Percentiles rank a stretch among this genome's conserved stretches.
phyloP scores from a whole-genome alignment of 2,113 vertebrate species.

The Tamias sibiricus region DNA sequence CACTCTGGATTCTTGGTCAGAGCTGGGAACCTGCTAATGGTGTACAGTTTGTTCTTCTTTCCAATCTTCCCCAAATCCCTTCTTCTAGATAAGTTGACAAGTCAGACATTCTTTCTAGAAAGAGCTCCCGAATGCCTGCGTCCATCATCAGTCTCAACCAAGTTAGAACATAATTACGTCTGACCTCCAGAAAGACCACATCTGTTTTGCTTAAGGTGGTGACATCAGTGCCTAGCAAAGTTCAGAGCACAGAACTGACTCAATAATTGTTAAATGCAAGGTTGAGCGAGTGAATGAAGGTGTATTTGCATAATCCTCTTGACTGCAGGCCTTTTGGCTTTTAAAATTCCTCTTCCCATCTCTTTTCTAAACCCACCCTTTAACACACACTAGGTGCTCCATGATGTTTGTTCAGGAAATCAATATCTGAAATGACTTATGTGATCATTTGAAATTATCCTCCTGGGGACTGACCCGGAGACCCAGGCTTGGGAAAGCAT shows the following conservation, averaged over 20 bases:
- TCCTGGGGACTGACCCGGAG: neutral
- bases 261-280: neutral
- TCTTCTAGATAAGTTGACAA: neutral
- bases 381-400: neutral
- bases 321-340: neutral
- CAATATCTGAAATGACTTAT: conserved; percentile 13
- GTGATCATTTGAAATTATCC: neutral
- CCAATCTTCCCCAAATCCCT: neutral
- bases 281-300: neutral
- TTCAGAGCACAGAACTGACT: neutral
- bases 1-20: neutral
- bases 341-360: neutral
- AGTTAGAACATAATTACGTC: neutral
- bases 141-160: neutral
- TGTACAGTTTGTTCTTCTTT: neutral
- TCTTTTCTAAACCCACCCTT: conserved; percentile 8
- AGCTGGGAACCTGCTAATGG: neutral
- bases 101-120: neutral
- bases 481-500: neutral
- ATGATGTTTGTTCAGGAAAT: neutral
- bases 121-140: neutral
- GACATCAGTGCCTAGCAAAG: neutral
- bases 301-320: neutral
- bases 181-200: neutral
- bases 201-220: neutral